Percentiles rank a stretch among this genome's conserved stretches.
phyloP scores from a whole-genome alignment of 92 coral and sea anemone genomes.

The Virgularia gustaviana region DNA sequence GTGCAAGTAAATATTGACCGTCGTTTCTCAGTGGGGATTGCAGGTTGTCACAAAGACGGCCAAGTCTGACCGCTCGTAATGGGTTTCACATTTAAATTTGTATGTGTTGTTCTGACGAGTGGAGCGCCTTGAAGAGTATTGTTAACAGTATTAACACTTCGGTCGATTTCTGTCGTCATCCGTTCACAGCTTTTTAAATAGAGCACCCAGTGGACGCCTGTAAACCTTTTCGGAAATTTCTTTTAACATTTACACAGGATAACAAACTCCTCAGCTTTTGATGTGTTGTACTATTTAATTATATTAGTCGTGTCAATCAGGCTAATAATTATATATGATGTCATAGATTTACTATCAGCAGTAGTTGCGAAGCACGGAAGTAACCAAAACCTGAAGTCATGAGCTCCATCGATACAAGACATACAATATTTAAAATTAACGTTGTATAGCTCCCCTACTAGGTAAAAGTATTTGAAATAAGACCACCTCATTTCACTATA shows the following conservation, averaged over 20 bases:
- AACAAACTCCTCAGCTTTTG: not conserved
- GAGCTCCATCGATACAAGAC: not conserved
- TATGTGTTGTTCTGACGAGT: not conserved
- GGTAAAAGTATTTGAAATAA: conserved; percentile 23
- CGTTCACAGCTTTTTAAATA: not conserved
- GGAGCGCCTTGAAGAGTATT: conserved; percentile 6
- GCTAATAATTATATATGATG: not conserved
- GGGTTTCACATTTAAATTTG: conserved; percentile 36
- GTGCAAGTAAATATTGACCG: conserved; percentile 30
- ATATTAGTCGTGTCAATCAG: conserved; percentile 19
- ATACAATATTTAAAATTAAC: conserved; percentile 16
- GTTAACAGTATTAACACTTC: conserved; percentile 17
- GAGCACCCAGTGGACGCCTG: not conserved
- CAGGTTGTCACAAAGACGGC: conserved; percentile 37
- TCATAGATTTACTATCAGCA: not conserved
- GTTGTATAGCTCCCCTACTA: conserved; percentile 20
- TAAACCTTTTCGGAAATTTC: not conserved
- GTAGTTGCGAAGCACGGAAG: not conserved
- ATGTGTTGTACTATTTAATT: not conserved
- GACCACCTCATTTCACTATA: conserved; percentile 25
- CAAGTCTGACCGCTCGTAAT: conserved; percentile 32
- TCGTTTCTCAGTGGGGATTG: conserved; percentile 36
- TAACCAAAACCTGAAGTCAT: not conserved
- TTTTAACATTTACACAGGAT: not conserved
- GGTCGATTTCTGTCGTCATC: not conserved